Evolutionary conservation across 2,888 invertebrate genomes (phyloP).

Genomic region (Mongoloraphidia duomilia): DNA sequence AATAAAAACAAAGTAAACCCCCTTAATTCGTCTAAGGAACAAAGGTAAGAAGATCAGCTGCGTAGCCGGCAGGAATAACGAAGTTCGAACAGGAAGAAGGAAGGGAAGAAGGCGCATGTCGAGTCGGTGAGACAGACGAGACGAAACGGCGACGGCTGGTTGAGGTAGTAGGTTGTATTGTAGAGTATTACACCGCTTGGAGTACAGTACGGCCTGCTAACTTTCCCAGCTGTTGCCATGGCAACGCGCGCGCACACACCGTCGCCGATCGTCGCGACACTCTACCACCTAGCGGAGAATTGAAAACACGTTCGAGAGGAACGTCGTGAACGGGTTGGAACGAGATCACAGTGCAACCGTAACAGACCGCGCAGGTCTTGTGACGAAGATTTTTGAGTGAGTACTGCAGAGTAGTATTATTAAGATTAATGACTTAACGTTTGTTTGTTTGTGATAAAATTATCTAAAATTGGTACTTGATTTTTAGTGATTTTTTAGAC

Average conservation of each 20-base stretch:
- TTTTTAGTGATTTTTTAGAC: no score
- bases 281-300: not conserved
- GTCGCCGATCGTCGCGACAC: constrained; percentile 22
- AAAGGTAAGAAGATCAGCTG: no score
- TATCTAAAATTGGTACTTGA: no score
- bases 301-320: not conserved
- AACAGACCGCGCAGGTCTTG: no score
- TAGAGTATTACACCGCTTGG: constrained; percentile 79
- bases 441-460: no score
- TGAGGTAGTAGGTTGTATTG: constrained; percentile 99
- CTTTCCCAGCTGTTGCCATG: constrained; percentile 58
- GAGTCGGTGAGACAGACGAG: constrained; percentile 7
- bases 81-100: no score
- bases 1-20: not conserved
- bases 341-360: not conserved
- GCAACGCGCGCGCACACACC: constrained; percentile 11
- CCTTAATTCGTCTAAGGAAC: no score
- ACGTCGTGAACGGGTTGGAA: constrained; percentile 4
- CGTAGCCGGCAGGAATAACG: no score
- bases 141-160: constrained; percentile 42
- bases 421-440: no score
- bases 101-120: no score
- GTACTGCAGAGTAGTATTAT: no score
- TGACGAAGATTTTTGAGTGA: no score
- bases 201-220: constrained; percentile 97